Evolutionary conservation across 2,797 vertebrate genomes (phyloP), one percentile per base, ranked within the genome.

Genomic region (Fistularia tabacaria): DNA sequence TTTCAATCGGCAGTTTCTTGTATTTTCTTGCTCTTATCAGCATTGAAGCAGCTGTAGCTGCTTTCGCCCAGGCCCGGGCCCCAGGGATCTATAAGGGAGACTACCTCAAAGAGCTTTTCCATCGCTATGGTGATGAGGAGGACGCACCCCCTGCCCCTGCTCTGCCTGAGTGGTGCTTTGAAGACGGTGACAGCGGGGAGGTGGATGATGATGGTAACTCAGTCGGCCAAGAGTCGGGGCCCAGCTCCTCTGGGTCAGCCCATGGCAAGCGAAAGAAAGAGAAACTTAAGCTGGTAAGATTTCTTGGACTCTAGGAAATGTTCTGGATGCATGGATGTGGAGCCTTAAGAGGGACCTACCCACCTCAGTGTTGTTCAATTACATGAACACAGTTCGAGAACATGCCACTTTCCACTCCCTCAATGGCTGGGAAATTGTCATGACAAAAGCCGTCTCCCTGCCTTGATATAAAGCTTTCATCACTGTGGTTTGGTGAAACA

Each of bases 61-160:
- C 92, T 57, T 99, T 97, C 81, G 84, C 91, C 69, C 90, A 94
- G 77, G 92, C 97, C 65, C 93, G 97, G 61, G 90, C 95, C 48
- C 97, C 97, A 3, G 97, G 97, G 83, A 99, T 99, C 90, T 99
- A 99, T 82, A 99, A 99, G 90, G 94, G 87, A 56, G 97, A 99
- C 77, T 99, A 99, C 87, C 88, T 99, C 86, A 98, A 96, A 87
- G 97, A 99, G 81, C 93, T 99, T 39, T 99, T 97, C 76, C 91
- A 93, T 77, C 96, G 96, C 59, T 98, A 97, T 2, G 95, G 95
- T 0, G 95, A 99, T 4, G 92, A 91, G 75, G 94, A 95, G 68
- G 95, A 98, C 76, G 73, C 94, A 2, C 97, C 97, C 2, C 46
- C 93, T 0, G 90, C 97, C 45, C 97, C 97, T 0, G 55, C 89